These are phyloP conservation scores for Micronisus gabar DNA, from an alignment of 2,113 vertebrate species.

Conservation along the genomic window DNA sequence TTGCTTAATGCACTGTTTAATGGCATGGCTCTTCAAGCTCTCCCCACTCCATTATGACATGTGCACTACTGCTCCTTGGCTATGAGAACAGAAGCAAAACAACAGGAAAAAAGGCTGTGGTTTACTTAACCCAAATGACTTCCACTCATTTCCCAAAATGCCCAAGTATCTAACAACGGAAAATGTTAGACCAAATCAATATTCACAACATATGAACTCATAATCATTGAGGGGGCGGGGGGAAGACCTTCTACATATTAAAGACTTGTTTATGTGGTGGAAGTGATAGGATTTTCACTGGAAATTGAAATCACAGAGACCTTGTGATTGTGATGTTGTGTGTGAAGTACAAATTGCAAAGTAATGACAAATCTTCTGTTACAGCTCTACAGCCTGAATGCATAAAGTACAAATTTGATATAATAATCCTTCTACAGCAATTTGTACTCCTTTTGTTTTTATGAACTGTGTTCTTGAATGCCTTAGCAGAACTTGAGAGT, in stretches of 20 bases:
- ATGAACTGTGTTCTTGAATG: neutral
- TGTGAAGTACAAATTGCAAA: neutral
- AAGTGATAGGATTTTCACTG: neutral
- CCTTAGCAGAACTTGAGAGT: neutral
- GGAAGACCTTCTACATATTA: neutral
- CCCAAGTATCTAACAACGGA: neutral
- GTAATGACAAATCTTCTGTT: neutral
- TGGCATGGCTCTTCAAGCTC: constrained; percentile 37
- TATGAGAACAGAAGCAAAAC: constrained; percentile 17
- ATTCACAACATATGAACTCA: neutral
- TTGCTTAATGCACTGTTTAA: constrained; percentile 67
- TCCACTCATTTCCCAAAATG: constrained; percentile 8
- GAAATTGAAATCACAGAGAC: neutral
- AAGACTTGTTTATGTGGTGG: neutral
- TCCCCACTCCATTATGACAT: constrained; percentile 24
- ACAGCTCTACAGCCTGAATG: neutral
- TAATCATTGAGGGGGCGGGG: neutral
- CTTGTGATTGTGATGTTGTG: neutral
- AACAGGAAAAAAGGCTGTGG: neutral
- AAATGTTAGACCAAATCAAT: neutral
- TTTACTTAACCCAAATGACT: constrained; percentile 32
- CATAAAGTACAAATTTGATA: neutral
- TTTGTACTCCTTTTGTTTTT: neutral
- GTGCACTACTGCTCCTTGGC: neutral
- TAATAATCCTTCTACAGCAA: neutral